Conservation (phyloP, 2,113 vertebrate genomes). For the Anoplopoma fimbria region DNA sequence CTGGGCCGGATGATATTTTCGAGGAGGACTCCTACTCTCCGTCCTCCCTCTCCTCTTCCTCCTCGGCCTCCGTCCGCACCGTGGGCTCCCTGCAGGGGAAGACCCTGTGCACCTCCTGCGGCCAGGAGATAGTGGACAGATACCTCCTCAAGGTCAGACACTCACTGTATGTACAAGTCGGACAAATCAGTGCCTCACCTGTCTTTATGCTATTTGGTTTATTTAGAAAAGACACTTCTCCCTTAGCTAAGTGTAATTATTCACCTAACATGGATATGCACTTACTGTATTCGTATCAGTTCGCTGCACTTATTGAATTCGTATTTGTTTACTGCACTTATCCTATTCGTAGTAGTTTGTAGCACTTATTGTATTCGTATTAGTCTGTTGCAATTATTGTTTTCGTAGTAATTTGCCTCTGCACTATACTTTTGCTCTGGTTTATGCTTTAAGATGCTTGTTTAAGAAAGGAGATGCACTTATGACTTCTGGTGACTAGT, state of each 20-base stretch:
- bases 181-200: not conserved
- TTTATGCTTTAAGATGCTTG: no score
- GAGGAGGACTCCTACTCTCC: constrained; percentile 77
- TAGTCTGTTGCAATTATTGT: no score
- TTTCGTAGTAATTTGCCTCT: no score
- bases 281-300: no score
- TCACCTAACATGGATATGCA: not conserved
- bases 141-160: constrained; percentile 94
- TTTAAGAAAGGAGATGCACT: no score
- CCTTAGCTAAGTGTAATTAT: not conserved
- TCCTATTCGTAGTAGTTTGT: no score
- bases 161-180: no score
- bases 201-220: not conserved
- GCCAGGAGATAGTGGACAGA: constrained; percentile 93
- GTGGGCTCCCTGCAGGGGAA: constrained; percentile 84
- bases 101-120: constrained; percentile 90
- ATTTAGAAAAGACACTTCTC: not conserved
- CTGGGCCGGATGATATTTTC: constrained; percentile 76
- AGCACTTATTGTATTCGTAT: no score
- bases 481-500: no score
- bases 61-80: constrained; percentile 86
- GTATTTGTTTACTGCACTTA: no score
- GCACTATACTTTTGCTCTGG: no score
- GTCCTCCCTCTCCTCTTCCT: constrained; percentile 75
- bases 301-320: no score